Conservation (phyloP, 2,888 invertebrate genomes). For the Drosophila monieri region DNA sequence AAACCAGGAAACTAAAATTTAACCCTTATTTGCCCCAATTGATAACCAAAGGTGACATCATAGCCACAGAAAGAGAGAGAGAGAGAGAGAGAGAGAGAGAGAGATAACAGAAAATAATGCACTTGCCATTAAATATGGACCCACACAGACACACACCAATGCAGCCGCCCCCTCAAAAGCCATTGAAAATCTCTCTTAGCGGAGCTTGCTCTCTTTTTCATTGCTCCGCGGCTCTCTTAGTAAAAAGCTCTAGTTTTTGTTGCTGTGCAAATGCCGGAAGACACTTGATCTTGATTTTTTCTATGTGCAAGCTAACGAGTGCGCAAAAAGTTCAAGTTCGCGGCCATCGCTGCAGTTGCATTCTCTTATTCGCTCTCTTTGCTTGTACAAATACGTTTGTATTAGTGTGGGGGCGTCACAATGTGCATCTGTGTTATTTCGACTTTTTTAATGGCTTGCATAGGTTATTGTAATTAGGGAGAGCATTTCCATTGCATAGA, state of each 20-base stretch:
- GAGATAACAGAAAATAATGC: conserved; percentile 65
- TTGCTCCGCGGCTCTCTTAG: conserved; percentile 37
- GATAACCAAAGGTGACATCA: conserved; percentile 61
- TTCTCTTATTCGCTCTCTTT: conserved; percentile 15
- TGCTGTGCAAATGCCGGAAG: conserved; percentile 76
- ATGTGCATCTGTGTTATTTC: conserved; percentile 53
- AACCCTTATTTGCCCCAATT: conserved; percentile 13
- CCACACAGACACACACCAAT: conserved; percentile 15
- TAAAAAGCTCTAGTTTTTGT: conserved; percentile 66
- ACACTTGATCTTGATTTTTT: conserved; percentile 81
- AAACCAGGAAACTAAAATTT: conserved; percentile 6
- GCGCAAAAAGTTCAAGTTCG: conserved; percentile 81
- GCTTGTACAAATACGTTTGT: conserved; percentile 1
- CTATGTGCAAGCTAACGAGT: conserved; percentile 51
- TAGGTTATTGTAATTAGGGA: no score
- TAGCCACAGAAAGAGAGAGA: conserved; percentile 48
- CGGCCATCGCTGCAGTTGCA: conserved; percentile 33
- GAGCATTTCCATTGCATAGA: background rate
- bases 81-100: conserved; percentile 23
- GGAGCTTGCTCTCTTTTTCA: conserved; percentile 15
- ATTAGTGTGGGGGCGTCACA: conserved; percentile 56
- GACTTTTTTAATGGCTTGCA: background rate
- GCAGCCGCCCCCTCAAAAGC: conserved; percentile 8
- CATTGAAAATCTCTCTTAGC: conserved; percentile 26
- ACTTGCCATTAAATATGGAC: conserved; percentile 57